A percentile compares a stretch with the other conserved stretches of the same genome.
phyloP scores from a whole-genome alignment of 53 echinoderm and acorn worm genomes.

The Zoroaster sp. region DNA sequence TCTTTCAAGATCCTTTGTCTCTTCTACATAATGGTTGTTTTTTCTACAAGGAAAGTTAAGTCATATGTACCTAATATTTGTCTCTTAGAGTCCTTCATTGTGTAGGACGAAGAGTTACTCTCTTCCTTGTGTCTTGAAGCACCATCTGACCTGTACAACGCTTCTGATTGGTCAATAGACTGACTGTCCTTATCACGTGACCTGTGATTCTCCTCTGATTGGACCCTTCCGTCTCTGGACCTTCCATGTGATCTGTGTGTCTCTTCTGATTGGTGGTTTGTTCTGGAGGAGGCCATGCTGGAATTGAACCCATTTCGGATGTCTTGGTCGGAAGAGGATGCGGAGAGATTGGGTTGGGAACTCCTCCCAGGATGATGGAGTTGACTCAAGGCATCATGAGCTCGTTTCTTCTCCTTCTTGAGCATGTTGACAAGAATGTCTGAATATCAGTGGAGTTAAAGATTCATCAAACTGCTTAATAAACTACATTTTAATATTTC shows the following conservation, averaged over 20 bases:
- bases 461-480: too few relatives aligned
- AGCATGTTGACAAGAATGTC: constrained; percentile 99
- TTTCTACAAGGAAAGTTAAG: too few relatives aligned
- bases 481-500: too few relatives aligned
- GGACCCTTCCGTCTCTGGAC: constrained; percentile 1
- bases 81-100: constrained; percentile 59
- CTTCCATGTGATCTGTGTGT: constrained; percentile 42
- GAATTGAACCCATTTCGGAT: constrained; percentile 45
- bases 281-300: constrained; percentile 19
- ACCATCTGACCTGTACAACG: neutral
- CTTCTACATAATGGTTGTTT: too few relatives aligned
- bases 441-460: constrained; percentile 11
- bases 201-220: constrained; percentile 18
- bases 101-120: constrained; percentile 44
- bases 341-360: neutral
- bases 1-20: too few relatives aligned
- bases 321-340: constrained; percentile 49
- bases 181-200: constrained; percentile 40
- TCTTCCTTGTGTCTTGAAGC: neutral
- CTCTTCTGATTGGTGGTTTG: constrained; percentile 38
- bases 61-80: constrained; percentile 65
- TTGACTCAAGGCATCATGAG: constrained; percentile 89
- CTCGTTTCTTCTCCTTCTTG: constrained; percentile 98
- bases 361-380: constrained; percentile 19
- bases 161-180: constrained; percentile 50